Conservation (phyloP, 2,888 invertebrate species). For the Tetranychus truncatus region DNA sequence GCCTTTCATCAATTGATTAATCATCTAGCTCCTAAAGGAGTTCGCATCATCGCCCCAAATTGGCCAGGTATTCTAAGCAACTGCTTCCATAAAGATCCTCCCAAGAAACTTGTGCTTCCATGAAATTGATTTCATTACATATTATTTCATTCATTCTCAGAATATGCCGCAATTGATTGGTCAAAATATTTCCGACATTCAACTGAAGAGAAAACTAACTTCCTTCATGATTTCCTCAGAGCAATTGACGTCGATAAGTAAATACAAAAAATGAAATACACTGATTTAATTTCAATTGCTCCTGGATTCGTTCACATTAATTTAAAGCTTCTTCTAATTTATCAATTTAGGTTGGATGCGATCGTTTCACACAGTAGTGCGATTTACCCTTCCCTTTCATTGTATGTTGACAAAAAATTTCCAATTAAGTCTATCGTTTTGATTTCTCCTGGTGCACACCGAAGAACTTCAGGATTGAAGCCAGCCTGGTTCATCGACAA, state of each 20-base stretch:
- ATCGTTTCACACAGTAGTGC: neutral
- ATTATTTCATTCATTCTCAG: neutral
- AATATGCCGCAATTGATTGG: conserved; percentile 6
- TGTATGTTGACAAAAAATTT: neutral
- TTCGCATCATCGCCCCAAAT: conserved; percentile 23
- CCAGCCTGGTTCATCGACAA: conserved; percentile 12
- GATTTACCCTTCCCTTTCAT: neutral
- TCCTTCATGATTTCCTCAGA: neutral
- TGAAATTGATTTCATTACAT: neutral
- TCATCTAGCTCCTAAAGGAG: conserved; percentile 18
- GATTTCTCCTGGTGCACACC: conserved; percentile 17
- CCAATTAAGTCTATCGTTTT: neutral
- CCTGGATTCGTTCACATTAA: too few relatives aligned
- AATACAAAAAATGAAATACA: neutral
- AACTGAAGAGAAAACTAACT: conserved; percentile 22
- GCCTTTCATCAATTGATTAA: conserved; percentile 21
- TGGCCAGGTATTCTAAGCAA: conserved; percentile 21
- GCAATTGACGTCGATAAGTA: neutral
- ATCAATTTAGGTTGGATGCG: neutral
- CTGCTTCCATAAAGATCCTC: neutral
- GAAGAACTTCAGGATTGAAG: conserved; percentile 18
- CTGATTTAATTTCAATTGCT: neutral
- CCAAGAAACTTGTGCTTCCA: neutral
- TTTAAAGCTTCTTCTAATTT: too few relatives aligned
- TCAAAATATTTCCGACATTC: conserved; percentile 23